Conservation (phyloP, 64 coral and sea anemone species). For the Montipora foliosa region DNA sequence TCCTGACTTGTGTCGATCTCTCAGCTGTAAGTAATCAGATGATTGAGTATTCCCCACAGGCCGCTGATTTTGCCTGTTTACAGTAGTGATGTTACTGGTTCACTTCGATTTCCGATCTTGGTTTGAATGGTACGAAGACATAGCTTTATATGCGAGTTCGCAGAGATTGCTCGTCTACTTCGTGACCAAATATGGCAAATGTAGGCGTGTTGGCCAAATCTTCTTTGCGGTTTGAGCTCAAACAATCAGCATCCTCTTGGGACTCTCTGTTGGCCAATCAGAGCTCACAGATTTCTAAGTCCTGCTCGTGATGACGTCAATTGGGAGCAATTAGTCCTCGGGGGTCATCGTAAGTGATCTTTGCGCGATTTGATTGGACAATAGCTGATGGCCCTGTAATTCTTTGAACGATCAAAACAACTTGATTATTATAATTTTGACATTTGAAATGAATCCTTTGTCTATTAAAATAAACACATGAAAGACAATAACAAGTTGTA, state of each 20-base stretch:
- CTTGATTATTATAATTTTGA: slow-evolving; percentile 52
- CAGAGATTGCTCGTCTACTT: neutral
- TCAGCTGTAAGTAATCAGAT: slow-evolving; percentile 59
- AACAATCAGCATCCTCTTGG: slow-evolving; percentile 50
- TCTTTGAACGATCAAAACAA: slow-evolving; percentile 48
- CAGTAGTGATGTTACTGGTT: neutral
- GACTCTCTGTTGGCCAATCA: slow-evolving; percentile 51
- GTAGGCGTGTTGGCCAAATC: slow-evolving; percentile 79
- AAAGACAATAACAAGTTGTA: slow-evolving; percentile 49
- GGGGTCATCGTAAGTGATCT: slow-evolving; percentile 20
- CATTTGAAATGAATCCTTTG: slow-evolving; percentile 61
- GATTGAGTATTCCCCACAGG: slow-evolving; percentile 20
- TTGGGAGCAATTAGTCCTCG: slow-evolving; percentile 2
- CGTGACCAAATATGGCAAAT: slow-evolving; percentile 77
- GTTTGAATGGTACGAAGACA: slow-evolving; percentile 10
- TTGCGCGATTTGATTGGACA: neutral
- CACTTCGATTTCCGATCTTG: slow-evolving; percentile 46
- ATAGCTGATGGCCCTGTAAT: slow-evolving; percentile 22
- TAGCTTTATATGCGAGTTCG: slow-evolving; percentile 64
- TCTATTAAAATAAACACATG: slow-evolving; percentile 52
- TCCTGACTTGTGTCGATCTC: slow-evolving; percentile 15
- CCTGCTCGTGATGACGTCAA: slow-evolving; percentile 63
- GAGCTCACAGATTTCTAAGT: neutral
- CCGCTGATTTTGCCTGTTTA: neutral
- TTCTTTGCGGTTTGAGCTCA: slow-evolving; percentile 49